These are phyloP conservation scores for Rhingia rostrata DNA, from an alignment of 2,888 invertebrate genomes.

Conservation along the genomic window DNA sequence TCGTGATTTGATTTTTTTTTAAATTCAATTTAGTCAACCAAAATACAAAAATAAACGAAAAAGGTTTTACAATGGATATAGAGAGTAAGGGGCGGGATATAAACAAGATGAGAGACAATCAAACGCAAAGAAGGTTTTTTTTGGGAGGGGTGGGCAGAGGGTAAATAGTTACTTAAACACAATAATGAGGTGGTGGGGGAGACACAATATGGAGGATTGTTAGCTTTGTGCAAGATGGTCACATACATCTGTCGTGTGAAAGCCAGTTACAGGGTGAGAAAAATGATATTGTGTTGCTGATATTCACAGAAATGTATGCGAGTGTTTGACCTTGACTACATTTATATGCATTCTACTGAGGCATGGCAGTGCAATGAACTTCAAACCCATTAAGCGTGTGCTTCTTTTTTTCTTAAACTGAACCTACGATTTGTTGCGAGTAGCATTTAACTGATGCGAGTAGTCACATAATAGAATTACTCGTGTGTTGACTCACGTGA, in stretches of 20 bases:
- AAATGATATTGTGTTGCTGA: background rate
- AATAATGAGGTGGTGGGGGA: background rate
- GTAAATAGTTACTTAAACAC: background rate
- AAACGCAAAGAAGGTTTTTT: background rate
- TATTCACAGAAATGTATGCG: background rate
- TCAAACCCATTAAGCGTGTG: too few species aligned
- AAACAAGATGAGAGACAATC: constrained; percentile 46
- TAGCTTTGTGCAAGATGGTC: constrained; percentile 21
- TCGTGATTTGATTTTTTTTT: constrained; percentile 62
- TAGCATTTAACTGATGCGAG: too few species aligned
- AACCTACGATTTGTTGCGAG: too few species aligned
- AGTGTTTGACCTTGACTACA: too few species aligned
- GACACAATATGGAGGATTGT: background rate
- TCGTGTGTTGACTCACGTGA: too few species aligned
- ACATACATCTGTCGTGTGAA: constrained; percentile 7
- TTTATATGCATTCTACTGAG: too few species aligned
- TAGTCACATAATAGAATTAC: too few species aligned
- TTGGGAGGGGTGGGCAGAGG: background rate
- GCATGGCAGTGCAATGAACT: too few species aligned
- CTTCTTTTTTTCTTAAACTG: too few species aligned
- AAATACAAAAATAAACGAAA: constrained; percentile 45
- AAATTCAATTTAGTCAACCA: constrained; percentile 60
- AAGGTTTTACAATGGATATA: constrained; percentile 17
- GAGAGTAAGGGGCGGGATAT: constrained; percentile 1
- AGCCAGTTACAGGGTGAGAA: background rate